These are phyloP conservation scores for Tadarida brasiliensis DNA, from an alignment of 2,797 vertebrate genomes.

Conservation along the genomic window DNA sequence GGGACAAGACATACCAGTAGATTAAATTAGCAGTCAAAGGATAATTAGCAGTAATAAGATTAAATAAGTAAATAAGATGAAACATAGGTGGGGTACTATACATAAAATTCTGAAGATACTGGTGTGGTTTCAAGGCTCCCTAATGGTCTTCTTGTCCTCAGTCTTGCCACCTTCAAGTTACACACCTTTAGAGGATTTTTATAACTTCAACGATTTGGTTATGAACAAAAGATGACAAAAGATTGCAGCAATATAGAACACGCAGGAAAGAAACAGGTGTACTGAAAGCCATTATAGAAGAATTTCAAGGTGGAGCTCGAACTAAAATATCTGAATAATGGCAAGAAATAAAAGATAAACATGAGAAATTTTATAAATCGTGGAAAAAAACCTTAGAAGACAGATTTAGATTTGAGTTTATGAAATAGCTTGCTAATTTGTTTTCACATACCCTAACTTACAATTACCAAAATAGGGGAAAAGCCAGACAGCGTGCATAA, in stretches of 20 bases:
- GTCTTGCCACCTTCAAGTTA: not conserved
- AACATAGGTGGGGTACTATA: not conserved
- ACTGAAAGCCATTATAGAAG: not conserved
- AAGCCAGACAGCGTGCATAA: not conserved
- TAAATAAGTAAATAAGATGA: constrained; percentile 63
- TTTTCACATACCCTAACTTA: constrained; percentile 4
- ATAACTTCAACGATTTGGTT: not conserved
- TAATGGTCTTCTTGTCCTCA: not conserved
- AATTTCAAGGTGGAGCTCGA: not conserved
- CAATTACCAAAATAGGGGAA: not conserved
- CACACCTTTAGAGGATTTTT: not conserved
- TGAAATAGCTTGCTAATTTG: not conserved
- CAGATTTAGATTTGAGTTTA: not conserved
- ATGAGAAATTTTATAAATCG: not conserved
- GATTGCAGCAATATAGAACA: not conserved
- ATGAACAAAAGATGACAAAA: constrained; percentile 13
- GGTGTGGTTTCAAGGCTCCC: not conserved
- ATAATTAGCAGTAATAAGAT: constrained; percentile 61
- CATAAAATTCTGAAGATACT: not conserved
- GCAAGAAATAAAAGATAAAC: constrained; percentile 24
- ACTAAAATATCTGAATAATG: not conserved
- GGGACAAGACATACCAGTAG: constrained; percentile 54
- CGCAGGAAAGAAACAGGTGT: not conserved
- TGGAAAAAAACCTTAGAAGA: constrained; percentile 2
- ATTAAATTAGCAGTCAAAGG: constrained; percentile 63